Conservation (phyloP, 2,888 invertebrate species). For the Horisme vitalbata region DNA sequence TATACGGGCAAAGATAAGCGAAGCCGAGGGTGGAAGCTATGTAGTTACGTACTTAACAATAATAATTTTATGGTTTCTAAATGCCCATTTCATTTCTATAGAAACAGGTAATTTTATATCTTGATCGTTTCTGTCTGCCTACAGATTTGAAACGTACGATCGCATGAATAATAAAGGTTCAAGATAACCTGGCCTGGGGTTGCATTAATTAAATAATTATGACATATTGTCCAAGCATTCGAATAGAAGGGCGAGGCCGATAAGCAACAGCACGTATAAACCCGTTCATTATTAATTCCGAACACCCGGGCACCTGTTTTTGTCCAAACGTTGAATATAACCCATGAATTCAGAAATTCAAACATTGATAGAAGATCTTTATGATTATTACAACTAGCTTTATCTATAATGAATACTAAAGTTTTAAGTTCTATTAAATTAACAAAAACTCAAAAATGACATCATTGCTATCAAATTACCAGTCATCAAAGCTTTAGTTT, state of each 20-base stretch:
- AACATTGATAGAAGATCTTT: conserved; percentile 17
- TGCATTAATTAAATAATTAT: conserved; percentile 81
- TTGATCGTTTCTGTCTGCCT: background rate
- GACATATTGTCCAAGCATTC: conserved; percentile 77
- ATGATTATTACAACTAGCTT: conserved; percentile 8
- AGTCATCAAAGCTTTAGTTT: conserved; percentile 18
- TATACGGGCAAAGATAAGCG: too few relatives aligned
- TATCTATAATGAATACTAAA: conserved; percentile 14
- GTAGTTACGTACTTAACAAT: too few relatives aligned
- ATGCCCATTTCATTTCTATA: too few relatives aligned
- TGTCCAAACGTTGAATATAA: conserved; percentile 1
- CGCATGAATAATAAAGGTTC: conserved; percentile 59
- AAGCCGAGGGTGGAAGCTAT: too few relatives aligned
- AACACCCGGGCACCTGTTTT: conserved; percentile 37
- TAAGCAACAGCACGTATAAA: conserved; percentile 54
- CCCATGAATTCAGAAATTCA: conserved; percentile 2
- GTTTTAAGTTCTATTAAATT: conserved; percentile 17
- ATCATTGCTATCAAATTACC: conserved; percentile 24
- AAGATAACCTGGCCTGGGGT: conserved; percentile 66
- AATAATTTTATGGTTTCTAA: too few relatives aligned
- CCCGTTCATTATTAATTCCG: conserved; percentile 56
- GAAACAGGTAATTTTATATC: conserved; percentile 5
- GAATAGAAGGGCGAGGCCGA: conserved; percentile 69
- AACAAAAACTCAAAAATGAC: conserved; percentile 9
- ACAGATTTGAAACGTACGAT: conserved; percentile 9